Conservation (phyloP, 2,888 invertebrate species). For the Cheilosia pagana region DNA sequence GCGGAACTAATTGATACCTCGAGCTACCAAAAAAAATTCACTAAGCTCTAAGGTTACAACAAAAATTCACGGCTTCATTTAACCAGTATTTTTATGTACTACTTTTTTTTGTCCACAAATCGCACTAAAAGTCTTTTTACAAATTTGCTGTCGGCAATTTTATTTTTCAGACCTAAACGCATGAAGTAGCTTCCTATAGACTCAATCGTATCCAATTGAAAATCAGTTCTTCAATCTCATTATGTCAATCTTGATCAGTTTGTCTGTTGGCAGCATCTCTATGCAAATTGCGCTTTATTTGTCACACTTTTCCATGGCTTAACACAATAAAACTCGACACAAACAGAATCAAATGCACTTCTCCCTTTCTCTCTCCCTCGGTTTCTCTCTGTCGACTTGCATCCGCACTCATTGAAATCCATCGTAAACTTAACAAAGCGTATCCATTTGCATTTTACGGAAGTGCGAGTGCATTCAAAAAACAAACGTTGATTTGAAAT, state of each 20-base stretch:
- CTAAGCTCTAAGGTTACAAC: too few species aligned
- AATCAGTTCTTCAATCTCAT: neutral
- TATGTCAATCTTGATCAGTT: neutral
- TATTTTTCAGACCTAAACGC: neutral
- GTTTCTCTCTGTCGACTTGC: constrained; percentile 12
- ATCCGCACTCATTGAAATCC: constrained; percentile 14
- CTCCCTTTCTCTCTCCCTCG: constrained; percentile 1
- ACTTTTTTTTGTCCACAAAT: too few species aligned
- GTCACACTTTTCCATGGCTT: constrained; percentile 29
- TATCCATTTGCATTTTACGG: constrained; percentile 61
- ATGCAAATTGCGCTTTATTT: constrained; percentile 27
- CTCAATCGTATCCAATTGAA: neutral
- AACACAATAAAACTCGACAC: constrained; percentile 48
- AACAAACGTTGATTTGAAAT: constrained; percentile 69
- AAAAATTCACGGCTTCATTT: too few species aligned
- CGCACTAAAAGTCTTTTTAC: too few species aligned
- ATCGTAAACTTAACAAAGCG: constrained; percentile 39
- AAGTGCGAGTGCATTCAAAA: constrained; percentile 62
- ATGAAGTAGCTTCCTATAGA: neutral
- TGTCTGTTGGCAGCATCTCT: neutral
- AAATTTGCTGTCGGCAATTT: too few species aligned
- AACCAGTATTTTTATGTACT: too few species aligned
- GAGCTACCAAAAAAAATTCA: too few species aligned
- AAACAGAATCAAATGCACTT: constrained; percentile 46
- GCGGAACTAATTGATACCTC: too few species aligned